phyloP scores from a whole-genome alignment of 2,797 vertebrate species.

The Acipenser oxyrinchus region DNA sequence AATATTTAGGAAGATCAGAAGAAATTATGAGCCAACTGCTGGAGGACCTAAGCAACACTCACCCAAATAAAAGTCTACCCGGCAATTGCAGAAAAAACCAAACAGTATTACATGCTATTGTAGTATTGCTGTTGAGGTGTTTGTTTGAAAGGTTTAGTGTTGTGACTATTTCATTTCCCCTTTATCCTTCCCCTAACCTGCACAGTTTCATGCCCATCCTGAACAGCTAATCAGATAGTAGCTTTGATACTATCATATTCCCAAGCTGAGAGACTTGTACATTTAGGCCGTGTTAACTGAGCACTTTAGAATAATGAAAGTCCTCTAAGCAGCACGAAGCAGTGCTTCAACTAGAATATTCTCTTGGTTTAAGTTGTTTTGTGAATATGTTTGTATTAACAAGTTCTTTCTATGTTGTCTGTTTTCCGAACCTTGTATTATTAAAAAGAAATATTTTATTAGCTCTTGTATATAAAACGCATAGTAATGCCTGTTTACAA shows the following conservation, averaged over 20 bases:
- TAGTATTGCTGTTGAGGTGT: not conserved
- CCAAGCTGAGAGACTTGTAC: conserved; percentile 1
- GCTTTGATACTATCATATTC: not conserved
- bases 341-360: not conserved
- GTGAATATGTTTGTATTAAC: conserved; percentile 6
- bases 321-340: not conserved
- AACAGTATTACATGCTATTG: too few species aligned
- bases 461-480: conserved; percentile 3
- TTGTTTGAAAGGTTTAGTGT: not conserved
- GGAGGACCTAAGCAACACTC: too few species aligned
- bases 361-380: conserved; percentile 9
- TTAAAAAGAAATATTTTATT: not conserved
- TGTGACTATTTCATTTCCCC: not conserved
- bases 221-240: conserved; percentile 8
- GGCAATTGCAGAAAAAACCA: not conserved
- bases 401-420: conserved; percentile 2
- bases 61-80: too few species aligned
- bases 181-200: conserved; percentile 14
- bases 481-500: not conserved
- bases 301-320: conserved; percentile 1
- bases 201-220: not conserved
- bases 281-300: conserved; percentile 4
- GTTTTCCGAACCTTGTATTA: conserved; percentile 10
- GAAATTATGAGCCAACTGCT: too few species aligned
- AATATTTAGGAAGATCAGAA: too few species aligned